Evolutionary conservation across 2,888 invertebrate species (phyloP), one percentile per base, ranked within the genome.

Genomic region (Gymnoscelis rufifasciata): DNA sequence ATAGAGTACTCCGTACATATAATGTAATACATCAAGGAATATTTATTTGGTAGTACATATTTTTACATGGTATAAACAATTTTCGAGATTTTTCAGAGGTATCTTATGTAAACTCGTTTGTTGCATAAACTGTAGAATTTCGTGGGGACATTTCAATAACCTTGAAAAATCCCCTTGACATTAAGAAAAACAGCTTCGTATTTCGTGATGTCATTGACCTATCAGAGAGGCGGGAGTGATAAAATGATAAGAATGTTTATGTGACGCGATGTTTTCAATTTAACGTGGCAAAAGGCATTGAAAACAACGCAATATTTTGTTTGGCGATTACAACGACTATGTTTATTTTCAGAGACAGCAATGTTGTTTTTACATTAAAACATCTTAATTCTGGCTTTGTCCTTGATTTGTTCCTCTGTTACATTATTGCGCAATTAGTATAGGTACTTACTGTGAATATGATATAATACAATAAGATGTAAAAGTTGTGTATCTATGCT

Each of bases 101-200:
- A n/a, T n/a, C n/a, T n/a, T n/a, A n/a, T n/a, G n/a, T n/a, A n/a
- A n/a, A n/a, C n/a, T n/a, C n/a, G n/a, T n/a, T n/a, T n/a, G n/a
- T n/a, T n/a, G n/a, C n/a, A n/a, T n/a, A n/a, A n/a, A n/a, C n/a
- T n/a, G n/a, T n/a, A n/a, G n/a, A n/a, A n/a, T n/a, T n/a, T n/a
- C n/a, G n/a, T n/a, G n/a, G n/a, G n/a, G n/a, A n/a, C n/a, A 8
- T 1, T 31, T 26, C 12, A 35, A 48, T 59, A 56, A 57, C 63
- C 61, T 61, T 61, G 57, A 52, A 12, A 39, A 7, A 30, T 56
- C 54, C 43, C 64, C 64, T 64, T 68, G 67, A 64, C 63, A 60
- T 62, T 60, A 54, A 27, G 39, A 28, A 10, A 23, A 39, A 33
- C n/a, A 56, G 43, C 30, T 52, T 35, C 19, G 27, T 62, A 57